phyloP scores from a whole-genome alignment of 2,888 invertebrate genomes.

The Nowickia ferox region DNA sequence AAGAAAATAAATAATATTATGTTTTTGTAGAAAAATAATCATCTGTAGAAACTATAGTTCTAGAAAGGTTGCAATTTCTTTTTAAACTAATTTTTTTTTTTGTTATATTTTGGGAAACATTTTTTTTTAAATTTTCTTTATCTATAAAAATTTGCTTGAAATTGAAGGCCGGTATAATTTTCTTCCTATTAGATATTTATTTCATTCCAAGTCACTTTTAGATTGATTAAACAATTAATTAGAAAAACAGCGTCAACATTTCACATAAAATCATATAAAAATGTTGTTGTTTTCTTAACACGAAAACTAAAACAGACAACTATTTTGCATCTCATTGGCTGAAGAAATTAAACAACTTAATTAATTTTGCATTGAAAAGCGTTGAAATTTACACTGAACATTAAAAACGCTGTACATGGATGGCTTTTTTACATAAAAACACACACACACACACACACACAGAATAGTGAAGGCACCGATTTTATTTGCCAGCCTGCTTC shows the following conservation, averaged over 20 bases:
- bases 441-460: not conserved
- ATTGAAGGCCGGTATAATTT: not conserved
- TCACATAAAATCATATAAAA: constrained; percentile 52
- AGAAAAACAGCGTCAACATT: not conserved
- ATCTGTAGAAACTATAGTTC: no score
- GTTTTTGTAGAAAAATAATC: no score
- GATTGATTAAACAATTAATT: not conserved
- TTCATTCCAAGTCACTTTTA: not conserved
- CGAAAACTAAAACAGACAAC: constrained; percentile 61
- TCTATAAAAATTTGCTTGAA: no score
- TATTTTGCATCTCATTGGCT: constrained; percentile 68
- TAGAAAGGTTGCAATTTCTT: no score
- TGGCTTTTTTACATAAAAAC: no score
- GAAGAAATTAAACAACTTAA: constrained; percentile 67
- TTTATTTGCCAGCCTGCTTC: constrained; percentile 21
- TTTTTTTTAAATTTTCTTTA: no score
- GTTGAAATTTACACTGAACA: constrained; percentile 65
- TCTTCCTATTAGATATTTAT: not conserved
- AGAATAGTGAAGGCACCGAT: not conserved
- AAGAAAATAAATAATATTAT: no score
- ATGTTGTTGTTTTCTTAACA: constrained; percentile 41
- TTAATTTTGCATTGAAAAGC: constrained; percentile 64
- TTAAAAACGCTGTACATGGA: constrained; percentile 24
- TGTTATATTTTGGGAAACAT: no score
- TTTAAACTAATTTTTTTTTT: no score